Percentiles rank a stretch among this genome's conserved stretches.
Evolutionary conservation across 2,797 vertebrate species (phyloP).

Genomic region (Enteromius argenteus): DNA sequence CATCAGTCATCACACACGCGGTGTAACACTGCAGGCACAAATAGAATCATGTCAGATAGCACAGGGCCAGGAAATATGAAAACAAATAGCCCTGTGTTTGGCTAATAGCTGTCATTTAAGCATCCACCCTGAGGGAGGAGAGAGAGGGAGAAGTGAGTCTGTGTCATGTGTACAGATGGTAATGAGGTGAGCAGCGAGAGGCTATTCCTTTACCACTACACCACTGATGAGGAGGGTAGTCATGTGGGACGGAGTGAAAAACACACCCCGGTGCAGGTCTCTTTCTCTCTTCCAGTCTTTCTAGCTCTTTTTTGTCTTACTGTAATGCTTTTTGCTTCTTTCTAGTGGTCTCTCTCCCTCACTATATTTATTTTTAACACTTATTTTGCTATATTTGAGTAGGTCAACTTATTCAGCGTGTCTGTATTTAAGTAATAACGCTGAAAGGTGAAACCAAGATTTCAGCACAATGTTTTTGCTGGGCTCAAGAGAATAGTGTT

Average conservation of each 20-base stretch:
- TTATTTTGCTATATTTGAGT: not conserved
- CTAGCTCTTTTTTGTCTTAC: not conserved
- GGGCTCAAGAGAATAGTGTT: not conserved
- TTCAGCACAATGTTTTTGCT: not conserved
- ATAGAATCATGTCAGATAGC: slow-evolving; percentile 77
- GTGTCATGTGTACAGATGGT: slow-evolving; percentile 43
- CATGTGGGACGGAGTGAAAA: slow-evolving; percentile 41
- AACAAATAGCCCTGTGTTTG: slow-evolving; percentile 70
- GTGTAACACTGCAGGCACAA: slow-evolving; percentile 67
- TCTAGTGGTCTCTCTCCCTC: not conserved
- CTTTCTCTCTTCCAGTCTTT: slow-evolving; percentile 2
- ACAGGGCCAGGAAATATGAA: slow-evolving; percentile 71
- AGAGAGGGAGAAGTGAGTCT: slow-evolving; percentile 45
- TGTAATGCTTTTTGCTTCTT: not conserved
- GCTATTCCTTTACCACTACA: slow-evolving; percentile 52
- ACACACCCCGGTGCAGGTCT: slow-evolving; percentile 18
- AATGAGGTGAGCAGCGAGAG: slow-evolving; percentile 51
- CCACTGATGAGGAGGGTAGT: slow-evolving; percentile 57
- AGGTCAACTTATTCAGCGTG: not conserved
- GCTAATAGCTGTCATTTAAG: slow-evolving; percentile 60
- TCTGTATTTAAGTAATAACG: not conserved
- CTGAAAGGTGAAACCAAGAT: not conserved
- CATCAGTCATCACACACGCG: slow-evolving; percentile 71
- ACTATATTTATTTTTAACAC: slow-evolving; percentile 7
- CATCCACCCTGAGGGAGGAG: slow-evolving; percentile 42